Evolutionary conservation across 2,888 invertebrate genomes (phyloP).

Genomic region (Odiellus spinosus): DNA sequence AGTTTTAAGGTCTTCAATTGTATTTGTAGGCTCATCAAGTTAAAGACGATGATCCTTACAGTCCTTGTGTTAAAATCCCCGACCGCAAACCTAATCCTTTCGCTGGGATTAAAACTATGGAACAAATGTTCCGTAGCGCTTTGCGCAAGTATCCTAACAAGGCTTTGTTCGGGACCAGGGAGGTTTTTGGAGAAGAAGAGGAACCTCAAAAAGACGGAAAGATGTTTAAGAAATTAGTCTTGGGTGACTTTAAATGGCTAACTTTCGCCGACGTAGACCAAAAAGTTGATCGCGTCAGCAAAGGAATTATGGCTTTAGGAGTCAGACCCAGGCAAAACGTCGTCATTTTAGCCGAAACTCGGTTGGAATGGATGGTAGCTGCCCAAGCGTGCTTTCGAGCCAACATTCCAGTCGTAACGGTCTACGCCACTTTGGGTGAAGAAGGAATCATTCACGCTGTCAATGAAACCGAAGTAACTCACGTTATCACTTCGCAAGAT

Average conservation of each 20-base stretch:
- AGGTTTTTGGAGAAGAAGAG: slow-evolving; percentile 80
- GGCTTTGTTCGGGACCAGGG: slow-evolving; percentile 71
- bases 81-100: neutral
- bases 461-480: slow-evolving; percentile 86
- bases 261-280: slow-evolving; percentile 59
- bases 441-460: slow-evolving; percentile 82
- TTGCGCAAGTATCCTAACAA: slow-evolving; percentile 53
- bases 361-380: slow-evolving; percentile 94
- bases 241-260: slow-evolving; percentile 87
- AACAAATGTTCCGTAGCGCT: slow-evolving; percentile 59
- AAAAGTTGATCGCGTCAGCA: slow-evolving; percentile 60
- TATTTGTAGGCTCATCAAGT: slow-evolving; percentile 10
- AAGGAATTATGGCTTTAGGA: slow-evolving; percentile 66
- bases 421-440: slow-evolving; percentile 91
- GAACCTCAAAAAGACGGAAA: slow-evolving; percentile 86
- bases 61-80: slow-evolving; percentile 11
- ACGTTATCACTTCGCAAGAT: slow-evolving; percentile 81
- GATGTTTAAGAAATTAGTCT: slow-evolving; percentile 47
- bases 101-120: slow-evolving; percentile 24
- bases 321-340: slow-evolving; percentile 54
- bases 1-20: too few relatives aligned
- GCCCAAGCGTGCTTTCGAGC: slow-evolving; percentile 92
- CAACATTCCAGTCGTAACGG: slow-evolving; percentile 82
- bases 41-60: slow-evolving; percentile 13
- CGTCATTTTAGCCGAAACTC: slow-evolving; percentile 90